phyloP scores from a whole-genome alignment of 2,888 invertebrate species.

The Melinaea marsaeus region DNA sequence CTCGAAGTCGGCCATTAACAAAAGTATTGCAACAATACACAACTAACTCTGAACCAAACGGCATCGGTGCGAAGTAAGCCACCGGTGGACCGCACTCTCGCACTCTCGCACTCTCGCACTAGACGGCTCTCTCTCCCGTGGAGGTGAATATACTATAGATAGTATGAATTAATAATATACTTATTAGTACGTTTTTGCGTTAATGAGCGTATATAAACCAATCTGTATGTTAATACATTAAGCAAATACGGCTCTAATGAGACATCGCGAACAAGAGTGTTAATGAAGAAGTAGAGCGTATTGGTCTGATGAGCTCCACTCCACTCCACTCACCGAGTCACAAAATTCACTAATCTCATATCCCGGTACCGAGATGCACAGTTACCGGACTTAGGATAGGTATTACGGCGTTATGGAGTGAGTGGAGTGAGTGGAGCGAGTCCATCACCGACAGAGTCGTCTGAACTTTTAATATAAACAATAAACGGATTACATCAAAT shows the following conservation, averaged over 20 bases:
- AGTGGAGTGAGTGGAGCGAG: too few species aligned
- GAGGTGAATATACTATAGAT: too few species aligned
- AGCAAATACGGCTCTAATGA: neutral
- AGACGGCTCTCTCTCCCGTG: too few species aligned
- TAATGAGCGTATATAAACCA: too few species aligned
- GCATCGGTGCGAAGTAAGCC: too few species aligned
- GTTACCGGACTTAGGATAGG: neutral
- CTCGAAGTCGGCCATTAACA: too few species aligned
- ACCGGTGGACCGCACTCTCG: too few species aligned
- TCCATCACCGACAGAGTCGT: neutral
- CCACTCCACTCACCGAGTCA: neutral
- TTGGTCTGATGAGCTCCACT: neutral
- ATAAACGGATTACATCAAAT: neutral
- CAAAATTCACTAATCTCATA: conserved; percentile 6
- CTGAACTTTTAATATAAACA: neutral
- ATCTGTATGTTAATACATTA: neutral
- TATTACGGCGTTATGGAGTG: neutral
- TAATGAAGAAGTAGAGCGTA: conserved; percentile 1
- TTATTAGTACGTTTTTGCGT: too few species aligned
- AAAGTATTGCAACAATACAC: too few species aligned
- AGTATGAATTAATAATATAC: too few species aligned
- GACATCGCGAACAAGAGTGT: neutral
- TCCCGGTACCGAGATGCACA: conserved; percentile 5
- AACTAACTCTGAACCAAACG: too few species aligned
- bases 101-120: too few species aligned